Base-by-base conservation (phyloP, 2,888 invertebrate species). In the Plebejus melissa region DNA sequence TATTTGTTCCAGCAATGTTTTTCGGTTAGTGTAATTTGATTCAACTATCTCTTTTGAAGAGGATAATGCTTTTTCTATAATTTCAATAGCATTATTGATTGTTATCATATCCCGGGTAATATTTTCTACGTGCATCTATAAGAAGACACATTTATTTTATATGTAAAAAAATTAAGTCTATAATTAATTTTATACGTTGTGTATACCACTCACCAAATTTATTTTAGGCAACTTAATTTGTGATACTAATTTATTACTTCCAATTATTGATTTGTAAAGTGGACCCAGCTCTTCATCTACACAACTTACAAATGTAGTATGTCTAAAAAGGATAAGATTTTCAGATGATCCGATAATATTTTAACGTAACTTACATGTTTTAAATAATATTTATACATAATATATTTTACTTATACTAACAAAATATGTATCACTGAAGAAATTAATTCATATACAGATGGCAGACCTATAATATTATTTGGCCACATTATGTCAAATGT, bases 261-360 rank as follows among this genome's bases (percentile, higher is more conserved):
- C 65, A 65, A 32, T 65, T 65, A 65, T 65, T 36, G 32, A 65
- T 65, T 65, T 65, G 28, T 4, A 36, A 32, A 65, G 11, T 22
- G 4, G 4, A 1, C 5, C 32, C 32, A 32, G 32, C 11, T 65
- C 65, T 16, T 65, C 65, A 32, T 65, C 13, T 32, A 65, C 2
- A 13, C 32, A 32, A 32, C 32, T 65, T 0, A 65, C 32, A 5
- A 36, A 32, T 36, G 32, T 36, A 65, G 32, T 36, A 6, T 32
- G 4, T 13, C 65, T 65, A 36, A 13, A 65, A 36, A 32, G 5
- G 11, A 11, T 16, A 65, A 65, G 36, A 32, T n/a, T 58, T 2
- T 22, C 6, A 58, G 22, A 58, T 46, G 9, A 22, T 46, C 4
- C 86, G 85, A 3, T 78, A 79, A 9, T 77, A 78, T 4, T 83